A percentile compares a stretch with the other conserved stretches of the same genome.
phyloP scores from a whole-genome alignment of 1,140 invertebrate genomes.

The Mylabris phalerata region DNA sequence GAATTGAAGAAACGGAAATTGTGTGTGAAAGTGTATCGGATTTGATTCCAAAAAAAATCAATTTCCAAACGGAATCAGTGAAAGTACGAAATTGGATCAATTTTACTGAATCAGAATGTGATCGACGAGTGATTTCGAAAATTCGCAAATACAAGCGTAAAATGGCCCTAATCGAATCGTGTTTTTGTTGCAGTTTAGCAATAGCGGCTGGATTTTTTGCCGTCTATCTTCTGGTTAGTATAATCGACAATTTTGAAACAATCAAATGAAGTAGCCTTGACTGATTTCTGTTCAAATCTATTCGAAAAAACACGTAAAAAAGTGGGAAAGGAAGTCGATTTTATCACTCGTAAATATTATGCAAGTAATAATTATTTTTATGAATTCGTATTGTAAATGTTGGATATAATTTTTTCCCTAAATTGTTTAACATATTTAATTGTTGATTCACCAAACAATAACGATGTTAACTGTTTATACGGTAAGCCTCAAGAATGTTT shows the following conservation, averaged over 20 bases:
- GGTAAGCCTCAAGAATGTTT: too few relatives aligned
- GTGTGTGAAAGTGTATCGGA: slow-evolving; percentile 3
- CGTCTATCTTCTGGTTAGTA: slow-evolving; percentile 34
- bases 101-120: neutral
- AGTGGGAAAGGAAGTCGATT: neutral
- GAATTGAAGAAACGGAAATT: neutral
- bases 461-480: too few relatives aligned
- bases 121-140: slow-evolving; percentile 2
- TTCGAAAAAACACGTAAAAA: too few relatives aligned
- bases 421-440: too few relatives aligned
- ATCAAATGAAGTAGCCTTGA: too few relatives aligned
- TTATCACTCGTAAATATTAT: neutral
- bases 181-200: slow-evolving; percentile 38
- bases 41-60: too few relatives aligned
- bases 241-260: too few relatives aligned
- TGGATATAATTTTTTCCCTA: too few relatives aligned
- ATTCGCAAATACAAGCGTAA: slow-evolving; percentile 1
- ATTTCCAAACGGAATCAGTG: slow-evolving; percentile 1
- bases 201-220: slow-evolving; percentile 38
- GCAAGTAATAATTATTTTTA: too few relatives aligned
- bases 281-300: too few relatives aligned
- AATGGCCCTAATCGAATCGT: slow-evolving; percentile 33
- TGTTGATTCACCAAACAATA: too few relatives aligned
- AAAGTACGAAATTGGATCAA: slow-evolving; percentile 1
- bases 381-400: too few relatives aligned